Evolutionary conservation across 2,797 vertebrate species (phyloP), one percentile per base, ranked within the genome.

Genomic region (Myripristis murdjan): DNA sequence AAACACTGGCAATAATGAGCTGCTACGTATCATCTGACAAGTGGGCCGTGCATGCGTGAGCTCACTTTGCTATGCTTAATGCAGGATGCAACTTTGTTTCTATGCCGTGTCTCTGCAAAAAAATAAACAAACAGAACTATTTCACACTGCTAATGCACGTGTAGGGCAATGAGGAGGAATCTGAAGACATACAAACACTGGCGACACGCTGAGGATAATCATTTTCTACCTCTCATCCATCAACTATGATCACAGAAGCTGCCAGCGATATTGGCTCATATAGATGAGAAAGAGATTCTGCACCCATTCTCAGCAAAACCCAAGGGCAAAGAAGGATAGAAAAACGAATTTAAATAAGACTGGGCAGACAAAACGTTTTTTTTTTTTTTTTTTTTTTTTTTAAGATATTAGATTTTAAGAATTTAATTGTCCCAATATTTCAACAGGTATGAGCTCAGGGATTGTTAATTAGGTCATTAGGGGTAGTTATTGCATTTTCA

Each of bases 231-330:
- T 51, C 73, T 24, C 58, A 71, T 86, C 81, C 70, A 77, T 87
- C 85, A 84, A 47, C 52, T 6, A 3, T 33, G 70, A 80, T 80
- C 76, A 81, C 64, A 75, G 54, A 65, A 33, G 53, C 64, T 64
- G 48, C 46, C 2, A 16, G 53, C 49, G 22, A 51, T 64, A 78
- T 63, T 73, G 70, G 31, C 71, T 83, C 49, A 70, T 81, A 81
- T 5, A 33, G 31, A 33, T 33, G 23, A 23, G 23, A n/a, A n/a
- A n/a, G 23, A 3, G 6, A 6, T 9, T 6, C 5, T 33, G 31
- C 31, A 33, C 31, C 33, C 9, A 31, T 33, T 83, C 69, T 81
- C 65, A 71, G 39, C 18, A 52, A 52, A 67, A 73, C 81, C 68
- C 51, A 60, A 57, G 43, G 56, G 67, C 22, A 54, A 22, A 22